These are phyloP conservation scores for Myiopsitta monachus DNA, from an alignment of 2,113 vertebrate species.

Conservation along the genomic window DNA sequence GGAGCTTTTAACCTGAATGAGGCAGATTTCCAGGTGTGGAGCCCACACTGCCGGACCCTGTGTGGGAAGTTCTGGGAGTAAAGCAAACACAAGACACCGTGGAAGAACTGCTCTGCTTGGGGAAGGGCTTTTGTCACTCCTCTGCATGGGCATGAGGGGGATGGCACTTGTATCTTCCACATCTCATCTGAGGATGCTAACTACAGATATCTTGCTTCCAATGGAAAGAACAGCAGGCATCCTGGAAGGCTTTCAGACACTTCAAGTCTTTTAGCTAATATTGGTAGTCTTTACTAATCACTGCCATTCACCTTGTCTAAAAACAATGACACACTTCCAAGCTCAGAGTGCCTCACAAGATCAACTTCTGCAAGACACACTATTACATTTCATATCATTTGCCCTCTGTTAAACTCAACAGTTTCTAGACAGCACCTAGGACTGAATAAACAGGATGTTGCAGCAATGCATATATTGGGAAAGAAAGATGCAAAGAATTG, in stretches of 20 bases:
- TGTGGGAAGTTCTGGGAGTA: accelerated
- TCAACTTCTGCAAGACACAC: not conserved
- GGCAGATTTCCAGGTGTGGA: not conserved
- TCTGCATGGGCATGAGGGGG: accelerated
- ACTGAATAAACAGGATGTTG: not conserved
- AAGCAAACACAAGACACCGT: not conserved
- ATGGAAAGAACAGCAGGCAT: not conserved
- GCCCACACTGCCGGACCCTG: not conserved
- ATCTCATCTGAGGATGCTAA: not conserved
- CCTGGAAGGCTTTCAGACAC: not conserved
- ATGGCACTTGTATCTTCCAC: not conserved
- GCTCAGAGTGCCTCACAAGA: not conserved
- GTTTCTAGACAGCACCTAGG: not conserved
- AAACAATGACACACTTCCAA: not conserved
- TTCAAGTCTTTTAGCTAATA: not conserved
- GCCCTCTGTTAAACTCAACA: not conserved
- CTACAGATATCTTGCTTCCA: not conserved
- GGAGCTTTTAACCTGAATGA: not conserved
- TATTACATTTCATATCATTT: not conserved
- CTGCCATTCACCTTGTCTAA: not conserved
- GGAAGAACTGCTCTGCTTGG: not conserved
- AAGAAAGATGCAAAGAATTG: not conserved
- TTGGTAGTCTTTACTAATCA: not conserved
- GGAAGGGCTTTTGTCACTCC: not conserved
- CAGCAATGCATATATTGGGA: accelerated